phyloP scores from a whole-genome alignment of 2,888 invertebrate genomes.

The Limulus polyphemus region DNA sequence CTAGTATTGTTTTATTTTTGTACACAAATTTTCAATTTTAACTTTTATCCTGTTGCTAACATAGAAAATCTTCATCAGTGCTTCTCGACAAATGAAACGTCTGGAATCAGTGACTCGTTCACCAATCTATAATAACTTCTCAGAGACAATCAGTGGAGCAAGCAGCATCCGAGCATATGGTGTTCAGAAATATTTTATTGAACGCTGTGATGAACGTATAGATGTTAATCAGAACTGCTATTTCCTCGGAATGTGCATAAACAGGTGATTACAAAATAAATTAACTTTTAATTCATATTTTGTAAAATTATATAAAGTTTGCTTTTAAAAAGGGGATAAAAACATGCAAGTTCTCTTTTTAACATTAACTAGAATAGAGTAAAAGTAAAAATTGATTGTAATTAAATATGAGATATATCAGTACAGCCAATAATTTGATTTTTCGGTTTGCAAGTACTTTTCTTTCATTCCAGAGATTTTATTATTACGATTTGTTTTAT shows the following conservation, averaged over 20 bases:
- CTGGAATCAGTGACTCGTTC: conserved; percentile 85
- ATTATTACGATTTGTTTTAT: too few species aligned
- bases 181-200: conserved; percentile 65
- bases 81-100: conserved; percentile 84
- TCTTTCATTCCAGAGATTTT: too few species aligned
- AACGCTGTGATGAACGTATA: conserved; percentile 73
- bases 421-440: too few species aligned
- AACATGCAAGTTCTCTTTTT: too few species aligned
- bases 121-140: conserved; percentile 92
- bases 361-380: too few species aligned
- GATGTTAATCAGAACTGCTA: conserved; percentile 85
- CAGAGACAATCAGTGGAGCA: conserved; percentile 76
- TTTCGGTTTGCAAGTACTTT: too few species aligned
- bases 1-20: too few species aligned
- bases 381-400: too few species aligned
- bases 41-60: conserved; percentile 10
- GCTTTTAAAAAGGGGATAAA: too few species aligned
- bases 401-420: too few species aligned
- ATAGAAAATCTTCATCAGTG: conserved; percentile 82
- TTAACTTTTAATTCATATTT: background rate
- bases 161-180: conserved; percentile 74
- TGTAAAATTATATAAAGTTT: too few species aligned
- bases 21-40: too few species aligned
- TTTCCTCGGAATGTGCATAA: conserved; percentile 80
- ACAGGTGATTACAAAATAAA: conserved; percentile 45